Base-by-base conservation (phyloP, 2,113 vertebrate genomes). In the Collichthys lucidus region DNA sequence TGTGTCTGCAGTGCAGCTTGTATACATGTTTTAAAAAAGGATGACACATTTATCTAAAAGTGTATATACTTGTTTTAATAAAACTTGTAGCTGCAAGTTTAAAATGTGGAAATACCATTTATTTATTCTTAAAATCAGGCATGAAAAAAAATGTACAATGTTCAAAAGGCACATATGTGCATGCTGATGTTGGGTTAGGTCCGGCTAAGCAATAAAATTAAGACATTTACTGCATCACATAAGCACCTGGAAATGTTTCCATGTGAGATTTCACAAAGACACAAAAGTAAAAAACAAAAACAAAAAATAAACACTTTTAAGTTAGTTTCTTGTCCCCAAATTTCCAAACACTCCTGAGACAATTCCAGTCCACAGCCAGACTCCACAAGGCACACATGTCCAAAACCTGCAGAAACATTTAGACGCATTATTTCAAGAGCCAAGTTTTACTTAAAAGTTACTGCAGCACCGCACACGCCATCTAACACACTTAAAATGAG, bases 111-210 rank as follows among this genome's bases (percentile, higher is more conserved):
- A 86, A 85, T 74, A 56, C 14, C 2, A 63, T 75, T 80, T 55
- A 73, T 89, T 91, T 75, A 69, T 80, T 77, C 49, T 84, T 24
- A 82, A 57, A 78, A 66, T 84, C 55, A 75, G 49, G 53, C 46
- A 86, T 75, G 52, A 73, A 76, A 73, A 29, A 29, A 80, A 85
- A 82, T 73, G 29, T 81, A 88, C 84, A 87, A 56, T 40, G 35
- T 85, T 84, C 4, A 90, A 81, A 91, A 93, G 89, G 88, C 89
- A 88, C 81, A 8, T 40, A 8, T 9, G 3, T 55, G 4, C 35
- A 19, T 83, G 35, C 64, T 74, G 29, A 49, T 69, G 31, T 8
- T 53, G 35, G 20, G 35, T 85, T 86, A 77, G 52, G 84, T 79
- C 17, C 46, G 46, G 63, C 42, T 66, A 77, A 55, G 67, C 53